Conservation (phyloP, 2,888 invertebrate genomes). For the Drosophila mayaguana region DNA sequence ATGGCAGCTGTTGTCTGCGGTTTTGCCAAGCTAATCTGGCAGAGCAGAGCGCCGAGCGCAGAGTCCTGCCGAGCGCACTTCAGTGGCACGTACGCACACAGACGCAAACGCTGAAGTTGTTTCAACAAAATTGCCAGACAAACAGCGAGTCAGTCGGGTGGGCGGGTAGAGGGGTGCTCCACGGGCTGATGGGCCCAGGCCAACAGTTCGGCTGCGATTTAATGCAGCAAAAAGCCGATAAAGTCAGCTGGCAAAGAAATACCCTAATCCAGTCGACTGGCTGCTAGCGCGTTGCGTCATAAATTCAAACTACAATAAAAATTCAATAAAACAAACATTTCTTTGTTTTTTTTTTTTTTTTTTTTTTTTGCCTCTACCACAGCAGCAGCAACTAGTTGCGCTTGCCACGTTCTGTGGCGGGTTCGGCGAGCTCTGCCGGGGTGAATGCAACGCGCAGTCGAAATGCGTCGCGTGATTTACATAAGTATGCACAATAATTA, state of each 20-base stretch:
- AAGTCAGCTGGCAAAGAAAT: constrained; percentile 69
- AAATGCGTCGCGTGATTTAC: constrained; percentile 78
- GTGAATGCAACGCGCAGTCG: constrained; percentile 62
- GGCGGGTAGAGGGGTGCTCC: too few relatives aligned
- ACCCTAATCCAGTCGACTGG: constrained; percentile 77
- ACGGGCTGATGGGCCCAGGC: constrained; percentile 43
- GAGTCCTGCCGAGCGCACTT: constrained; percentile 58
- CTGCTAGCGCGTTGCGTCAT: constrained; percentile 64
- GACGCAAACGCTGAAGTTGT: constrained; percentile 77
- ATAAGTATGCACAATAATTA: constrained; percentile 83
- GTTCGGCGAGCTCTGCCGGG: not conserved
- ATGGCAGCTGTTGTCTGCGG: constrained; percentile 80
- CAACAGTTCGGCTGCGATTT: constrained; percentile 75
- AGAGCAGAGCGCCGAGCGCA: constrained; percentile 28
- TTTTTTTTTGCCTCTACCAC: constrained; percentile 10
- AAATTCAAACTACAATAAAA: constrained; percentile 83
- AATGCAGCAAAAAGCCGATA: constrained; percentile 79
- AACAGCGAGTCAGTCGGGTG: constrained; percentile 43
- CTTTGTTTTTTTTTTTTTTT: constrained; percentile 19
- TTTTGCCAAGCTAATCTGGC: constrained; percentile 77
- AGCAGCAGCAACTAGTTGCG: constrained; percentile 68
- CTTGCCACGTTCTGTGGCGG: constrained; percentile 16
- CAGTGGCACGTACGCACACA: constrained; percentile 80
- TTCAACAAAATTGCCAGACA: constrained; percentile 81
- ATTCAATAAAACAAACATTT: constrained; percentile 83